Evolutionary conservation across 2,888 invertebrate species (phyloP), one percentile per base, ranked within the genome.

Genomic region (Zygaena filipendulae): DNA sequence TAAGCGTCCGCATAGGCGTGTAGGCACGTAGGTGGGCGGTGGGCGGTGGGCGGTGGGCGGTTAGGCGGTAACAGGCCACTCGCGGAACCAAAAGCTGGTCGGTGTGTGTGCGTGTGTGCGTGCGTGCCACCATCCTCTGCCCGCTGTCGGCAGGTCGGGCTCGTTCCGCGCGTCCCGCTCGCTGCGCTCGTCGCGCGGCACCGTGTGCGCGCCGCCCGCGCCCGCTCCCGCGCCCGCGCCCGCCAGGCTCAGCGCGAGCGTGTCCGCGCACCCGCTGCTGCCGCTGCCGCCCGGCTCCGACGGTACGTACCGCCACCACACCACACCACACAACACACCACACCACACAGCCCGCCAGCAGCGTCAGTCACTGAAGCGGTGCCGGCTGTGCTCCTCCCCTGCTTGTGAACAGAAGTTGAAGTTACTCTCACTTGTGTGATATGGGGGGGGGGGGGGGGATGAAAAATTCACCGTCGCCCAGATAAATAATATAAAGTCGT

Each of bases 191-290:
- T 91, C 92, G 84, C 90, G 90, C 84, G 91, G 90, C 81, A 90
- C 90, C 87, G 90, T 92, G 82, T 89, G 91, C 71, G 74, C 49
- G 77, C 84, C 85, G 69, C 82, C 82, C 68, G 81, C 82, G 25
- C 36, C 81, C 82, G 64, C 81, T 83, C 16, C 19, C 66, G 84
- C 85, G 68, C 82, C 82, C 70, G 81, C 82, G 40, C 40, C 80
- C 53, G n/a, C 34, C 32, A 35, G 46, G 43, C 74, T 80, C 70
- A 89, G 88, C 84, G 86, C 88, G 84, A 91, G 91, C 87, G 87
- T 92, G 84, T 92, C 92, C 82, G 92, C 92, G 81, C 92, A 92
- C 84, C 92, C 92, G 82, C 87, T 93, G 86, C 90, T 93, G 86
- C 93, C 93, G 82, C 89, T 93, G 83, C 92, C 85, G 72, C 85